These are phyloP conservation scores for Melikaiella ostensackeni DNA, from an alignment of 2,888 invertebrate genomes.

Conservation along the genomic window DNA sequence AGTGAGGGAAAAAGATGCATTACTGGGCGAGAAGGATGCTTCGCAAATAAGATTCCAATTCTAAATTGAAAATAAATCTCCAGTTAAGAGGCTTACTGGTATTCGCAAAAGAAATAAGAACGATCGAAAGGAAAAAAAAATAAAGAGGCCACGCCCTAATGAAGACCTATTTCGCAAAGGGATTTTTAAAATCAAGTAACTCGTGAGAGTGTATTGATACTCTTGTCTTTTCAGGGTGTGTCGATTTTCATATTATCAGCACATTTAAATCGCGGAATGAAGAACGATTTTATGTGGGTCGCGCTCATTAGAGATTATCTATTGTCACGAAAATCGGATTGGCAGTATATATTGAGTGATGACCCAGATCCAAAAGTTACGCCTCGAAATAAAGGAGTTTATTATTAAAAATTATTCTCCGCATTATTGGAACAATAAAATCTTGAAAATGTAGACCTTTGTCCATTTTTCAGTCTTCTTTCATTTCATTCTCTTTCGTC, in stretches of 20 bases:
- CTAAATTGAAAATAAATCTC: conserved; percentile 11
- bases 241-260: too few relatives aligned
- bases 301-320: background rate
- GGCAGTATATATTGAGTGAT: background rate
- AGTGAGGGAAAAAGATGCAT: conserved; percentile 1
- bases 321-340: background rate
- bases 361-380: background rate
- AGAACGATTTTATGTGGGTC: background rate
- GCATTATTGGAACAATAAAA: background rate
- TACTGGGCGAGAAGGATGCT: background rate
- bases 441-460: background rate
- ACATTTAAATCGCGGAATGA: too few relatives aligned
- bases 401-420: background rate
- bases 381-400: background rate
- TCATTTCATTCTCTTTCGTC: conserved; percentile 6
- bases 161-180: background rate
- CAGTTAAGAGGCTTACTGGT: background rate
- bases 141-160: background rate
- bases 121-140: background rate
- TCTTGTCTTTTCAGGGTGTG: too few relatives aligned
- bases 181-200: too few relatives aligned
- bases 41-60: background rate
- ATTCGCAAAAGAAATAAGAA: background rate
- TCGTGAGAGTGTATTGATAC: too few relatives aligned
- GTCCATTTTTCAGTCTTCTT: background rate